Percentiles rank a stretch among this genome's conserved stretches.
Evolutionary conservation across 1,140 invertebrate genomes (phyloP).

Genomic region (Lamellibrachia luymesi): DNA sequence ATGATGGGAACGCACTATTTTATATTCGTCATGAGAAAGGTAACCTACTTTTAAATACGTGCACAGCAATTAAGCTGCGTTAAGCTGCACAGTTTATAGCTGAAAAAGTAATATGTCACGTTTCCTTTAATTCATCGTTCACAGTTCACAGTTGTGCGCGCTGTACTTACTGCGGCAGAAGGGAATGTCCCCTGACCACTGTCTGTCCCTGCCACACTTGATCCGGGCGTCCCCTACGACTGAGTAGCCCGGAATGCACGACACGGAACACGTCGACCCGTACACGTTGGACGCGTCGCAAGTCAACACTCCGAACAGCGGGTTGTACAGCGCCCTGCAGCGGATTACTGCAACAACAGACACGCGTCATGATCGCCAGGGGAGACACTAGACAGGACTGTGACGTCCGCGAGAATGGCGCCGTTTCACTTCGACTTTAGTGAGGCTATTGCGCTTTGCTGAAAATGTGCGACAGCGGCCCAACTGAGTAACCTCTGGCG

Average conservation of each 20-base stretch:
- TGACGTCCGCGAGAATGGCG: neutral
- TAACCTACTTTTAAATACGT: neutral
- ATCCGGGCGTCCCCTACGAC: constrained; percentile 11
- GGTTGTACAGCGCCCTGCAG: constrained; percentile 15
- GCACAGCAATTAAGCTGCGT: neutral
- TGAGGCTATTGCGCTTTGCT: too few species aligned
- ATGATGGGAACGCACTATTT: neutral
- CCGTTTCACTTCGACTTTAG: too few species aligned
- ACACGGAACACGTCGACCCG: constrained; percentile 17
- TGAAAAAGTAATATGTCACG: neutral
- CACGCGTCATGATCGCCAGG: neutral
- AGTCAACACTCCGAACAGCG: constrained; percentile 13
- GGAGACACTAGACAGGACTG: neutral
- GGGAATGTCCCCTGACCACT: constrained; percentile 19
- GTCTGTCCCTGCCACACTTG: constrained; percentile 10
- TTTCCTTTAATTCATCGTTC: neutral
- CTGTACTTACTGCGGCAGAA: constrained; percentile 22
- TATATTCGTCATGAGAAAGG: neutral
- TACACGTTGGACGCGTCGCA: constrained; percentile 18
- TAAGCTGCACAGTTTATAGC: neutral
- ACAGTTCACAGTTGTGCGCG: neutral
- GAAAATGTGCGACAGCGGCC: too few species aligned
- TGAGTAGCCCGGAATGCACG: constrained; percentile 17
- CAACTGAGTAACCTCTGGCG: too few species aligned
- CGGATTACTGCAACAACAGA: constrained; percentile 20